Evolutionary conservation across 2,113 vertebrate species (phyloP).

Genomic region (Benitochromis conjunctus): DNA sequence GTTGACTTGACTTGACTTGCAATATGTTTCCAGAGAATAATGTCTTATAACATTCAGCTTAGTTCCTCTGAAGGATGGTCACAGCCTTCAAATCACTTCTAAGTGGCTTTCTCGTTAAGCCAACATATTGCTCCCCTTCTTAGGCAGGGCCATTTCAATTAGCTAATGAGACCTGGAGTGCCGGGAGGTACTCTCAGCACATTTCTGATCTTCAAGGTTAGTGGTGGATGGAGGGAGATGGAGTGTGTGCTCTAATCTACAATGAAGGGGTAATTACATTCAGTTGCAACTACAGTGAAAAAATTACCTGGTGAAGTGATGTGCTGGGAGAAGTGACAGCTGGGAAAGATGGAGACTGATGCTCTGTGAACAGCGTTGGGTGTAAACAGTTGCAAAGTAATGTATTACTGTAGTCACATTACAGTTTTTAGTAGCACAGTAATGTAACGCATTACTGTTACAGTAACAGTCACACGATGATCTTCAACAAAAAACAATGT

Average conservation of each 20-base stretch:
- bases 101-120: conserved; percentile 37
- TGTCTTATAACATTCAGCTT: not conserved
- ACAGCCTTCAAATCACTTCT: conserved; percentile 33
- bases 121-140: conserved; percentile 37
- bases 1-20: too few relatives aligned
- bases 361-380: not conserved
- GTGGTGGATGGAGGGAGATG: not conserved
- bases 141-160: conserved; percentile 43
- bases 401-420: not conserved
- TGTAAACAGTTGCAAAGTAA: not conserved
- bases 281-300: conserved; percentile 3
- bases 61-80: not conserved
- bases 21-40: conserved; percentile 4
- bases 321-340: conserved; percentile 21
- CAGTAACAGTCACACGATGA: too few relatives aligned
- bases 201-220: conserved; percentile 28
- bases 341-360: not conserved
- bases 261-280: conserved; percentile 41
- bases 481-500: too few relatives aligned
- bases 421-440: too few relatives aligned
- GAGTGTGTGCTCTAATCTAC: not conserved
- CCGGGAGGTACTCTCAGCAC: not conserved
- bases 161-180: conserved; percentile 37
- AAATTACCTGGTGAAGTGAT: conserved; percentile 11
- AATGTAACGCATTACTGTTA: too few relatives aligned